Conservation (phyloP, 2,113 vertebrate species). For the Natator depressus region DNA sequence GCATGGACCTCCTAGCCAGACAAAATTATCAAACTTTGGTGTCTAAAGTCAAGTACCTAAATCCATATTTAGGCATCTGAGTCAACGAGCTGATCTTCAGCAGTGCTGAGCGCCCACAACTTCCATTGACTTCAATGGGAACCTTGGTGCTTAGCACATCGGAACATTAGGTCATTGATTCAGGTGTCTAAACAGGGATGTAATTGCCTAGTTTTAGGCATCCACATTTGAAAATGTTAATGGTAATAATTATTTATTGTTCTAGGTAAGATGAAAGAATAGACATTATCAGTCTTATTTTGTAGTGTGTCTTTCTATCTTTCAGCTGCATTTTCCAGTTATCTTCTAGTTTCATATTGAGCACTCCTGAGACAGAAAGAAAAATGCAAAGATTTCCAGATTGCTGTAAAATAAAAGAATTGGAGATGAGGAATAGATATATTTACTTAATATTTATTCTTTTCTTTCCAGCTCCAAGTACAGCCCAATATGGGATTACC, state of each 20-base stretch:
- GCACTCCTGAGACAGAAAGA: not conserved
- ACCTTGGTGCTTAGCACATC: not conserved
- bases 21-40: not conserved
- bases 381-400: not conserved
- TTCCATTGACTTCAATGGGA: not conserved
- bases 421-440: fast-evolving
- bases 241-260: not conserved
- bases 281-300: fast-evolving
- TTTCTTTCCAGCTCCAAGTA: constrained; percentile 93
- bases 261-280: not conserved
- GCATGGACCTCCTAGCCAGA: not conserved
- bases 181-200: not conserved
- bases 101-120: not conserved
- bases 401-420: not conserved
- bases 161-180: not conserved
- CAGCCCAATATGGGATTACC: constrained; percentile 93
- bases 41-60: not conserved
- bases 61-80: not conserved
- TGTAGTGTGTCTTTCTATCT: not conserved
- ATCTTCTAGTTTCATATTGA: not conserved
- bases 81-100: not conserved
- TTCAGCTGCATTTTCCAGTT: fast-evolving
- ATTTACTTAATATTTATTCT: constrained; percentile 57
- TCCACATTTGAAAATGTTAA: not conserved
- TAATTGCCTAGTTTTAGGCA: not conserved